Base-by-base conservation (phyloP, 2,888 invertebrate genomes). In the Pristionchus exspectatus region DNA sequence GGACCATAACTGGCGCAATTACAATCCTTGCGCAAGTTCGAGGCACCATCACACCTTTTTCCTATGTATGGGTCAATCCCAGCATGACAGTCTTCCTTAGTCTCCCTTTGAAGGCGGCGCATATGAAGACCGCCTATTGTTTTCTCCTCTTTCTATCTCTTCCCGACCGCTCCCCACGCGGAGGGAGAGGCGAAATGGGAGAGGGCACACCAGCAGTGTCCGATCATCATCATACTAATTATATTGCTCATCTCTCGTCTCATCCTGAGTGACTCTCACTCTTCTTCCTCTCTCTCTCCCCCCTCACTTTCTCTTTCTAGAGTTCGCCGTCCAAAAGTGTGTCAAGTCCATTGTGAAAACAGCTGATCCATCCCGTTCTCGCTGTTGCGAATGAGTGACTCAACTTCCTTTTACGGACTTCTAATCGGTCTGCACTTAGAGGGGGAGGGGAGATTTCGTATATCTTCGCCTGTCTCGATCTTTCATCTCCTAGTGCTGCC, bases 221-320 rank as follows among this genome's bases (percentile, higher is more conserved):
- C 38, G 30, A 56, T 24, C 44, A 86, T 86, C 30, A 86, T 86
- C 30, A 87, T 87, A 85, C 59, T 85, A 85, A 85, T 85, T 85
- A 59, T 38, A 85, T 85, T 56, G 56, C 84, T 85, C 84, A 59
- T 85, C 84, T 85, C 59, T 50, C 54, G 16, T 38, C 44, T 44
- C 81, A 21, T 74, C 74, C 81, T 54, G 81, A 81, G 81, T 54
- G 81, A 81, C 84, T 85, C 59, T 85, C 84, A n/a, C 84, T 59
- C 59, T 59, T 50, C 50, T 44, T 33, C 50, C 81, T 81, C 50
- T 27, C 50, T 9, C 24, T 44, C 77, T 74, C 74, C 30, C 74
- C 77, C 30, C 77, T 44, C 83, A n/a, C 84, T 59, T 85, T 85
- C 84, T 30, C 84, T 85, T 59, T 59, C 83, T 16, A 27, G 27